These are phyloP conservation scores for Antechinus stuartii DNA, from an alignment of 2,113 vertebrate genomes.

Conservation along the genomic window DNA sequence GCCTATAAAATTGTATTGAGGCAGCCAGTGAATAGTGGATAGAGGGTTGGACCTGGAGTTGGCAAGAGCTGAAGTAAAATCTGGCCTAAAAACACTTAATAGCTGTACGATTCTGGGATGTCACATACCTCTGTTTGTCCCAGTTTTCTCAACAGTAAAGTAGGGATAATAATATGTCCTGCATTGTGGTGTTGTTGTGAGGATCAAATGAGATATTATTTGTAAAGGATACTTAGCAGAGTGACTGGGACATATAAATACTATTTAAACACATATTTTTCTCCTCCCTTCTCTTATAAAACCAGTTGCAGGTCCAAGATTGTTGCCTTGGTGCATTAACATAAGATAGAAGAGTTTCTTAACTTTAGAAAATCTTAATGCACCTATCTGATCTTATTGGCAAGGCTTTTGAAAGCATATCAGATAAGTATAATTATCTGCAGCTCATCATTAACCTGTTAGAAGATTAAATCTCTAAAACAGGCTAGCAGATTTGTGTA, in stretches of 20 bases:
- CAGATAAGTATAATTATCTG: conserved; percentile 20
- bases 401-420: background rate
- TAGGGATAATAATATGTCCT: background rate
- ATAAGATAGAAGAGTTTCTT: background rate
- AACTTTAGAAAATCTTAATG: background rate
- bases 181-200: too few relatives aligned
- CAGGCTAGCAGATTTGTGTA: background rate
- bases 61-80: background rate
- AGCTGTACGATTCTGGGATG: background rate
- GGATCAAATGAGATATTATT: background rate
- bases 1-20: background rate
- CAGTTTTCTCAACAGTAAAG: background rate
- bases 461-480: background rate
- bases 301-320: background rate
- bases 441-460: background rate
- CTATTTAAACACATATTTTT: too few relatives aligned
- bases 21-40: background rate
- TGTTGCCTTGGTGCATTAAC: conserved; percentile 6
- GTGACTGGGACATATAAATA: background rate
- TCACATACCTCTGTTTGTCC: background rate
- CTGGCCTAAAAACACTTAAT: background rate
- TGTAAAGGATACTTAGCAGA: background rate
- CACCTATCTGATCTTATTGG: background rate
- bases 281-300: background rate
- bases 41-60: background rate